Evolutionary conservation across 2,888 invertebrate species (phyloP), one percentile per base, ranked within the genome.

Genomic region (Euspilapteryx auroguttella): DNA sequence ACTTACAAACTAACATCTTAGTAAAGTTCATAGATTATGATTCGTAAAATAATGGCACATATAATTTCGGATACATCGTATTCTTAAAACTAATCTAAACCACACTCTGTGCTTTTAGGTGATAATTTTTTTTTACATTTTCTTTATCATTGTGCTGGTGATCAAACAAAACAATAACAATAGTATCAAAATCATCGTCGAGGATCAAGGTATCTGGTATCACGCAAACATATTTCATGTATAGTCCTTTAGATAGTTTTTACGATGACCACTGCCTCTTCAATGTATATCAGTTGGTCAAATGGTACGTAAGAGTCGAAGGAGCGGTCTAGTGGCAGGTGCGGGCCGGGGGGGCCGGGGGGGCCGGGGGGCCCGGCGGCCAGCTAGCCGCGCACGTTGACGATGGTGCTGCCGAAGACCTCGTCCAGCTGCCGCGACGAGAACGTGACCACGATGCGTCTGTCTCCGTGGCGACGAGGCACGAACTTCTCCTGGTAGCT

Each of bases 401-500:
- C 75, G 36, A 53, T 69, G 6, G 73, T 73, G 38, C 80, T 78
- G 28, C 83, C 84, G 40, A 71, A 71, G 48, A 84, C 77, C 55
- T 84, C 83, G 49, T 80, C 79, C 32, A 86, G 59, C 57, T 84
- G 81, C 31, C 79, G 73, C 20, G 83, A 84, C 30, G 80, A 81
- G 64, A 86, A 86, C 23, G 82, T 80, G 34, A 79, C 83, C 12
- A 84, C 81, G 37, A 85, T 73, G 44, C 78, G 81, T n/a, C 80
- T 61, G 44, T 81, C 78, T 5, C 85, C 85, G 25, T 66, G 55
- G 28, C 79, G 66, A 14, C 78, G 71, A 0, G 85, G 81, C 31
- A 76, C 49, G 44, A 85, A 80, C 40, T 68, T 76, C 48, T 83
- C 82, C 39, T 76, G 76, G 55, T 81, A 79, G 35, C 75, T 77